Conservation (phyloP, 2,888 invertebrate species). For the Athalia cordata region DNA sequence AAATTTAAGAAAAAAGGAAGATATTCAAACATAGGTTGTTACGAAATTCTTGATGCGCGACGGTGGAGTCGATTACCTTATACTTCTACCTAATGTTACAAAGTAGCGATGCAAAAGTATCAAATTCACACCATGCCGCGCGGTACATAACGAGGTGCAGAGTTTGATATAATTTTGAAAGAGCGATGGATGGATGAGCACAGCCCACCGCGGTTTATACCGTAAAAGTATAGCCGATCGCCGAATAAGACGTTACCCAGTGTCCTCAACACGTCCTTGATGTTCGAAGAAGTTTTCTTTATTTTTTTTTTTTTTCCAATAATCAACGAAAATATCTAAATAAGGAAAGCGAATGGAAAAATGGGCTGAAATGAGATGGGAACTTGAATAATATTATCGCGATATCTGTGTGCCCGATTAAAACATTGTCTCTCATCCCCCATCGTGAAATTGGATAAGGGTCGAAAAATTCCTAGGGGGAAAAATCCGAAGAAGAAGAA, state of each 20-base stretch:
- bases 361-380: too few species aligned
- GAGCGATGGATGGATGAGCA: not conserved
- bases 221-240: too few species aligned
- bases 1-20: not conserved
- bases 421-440: constrained; percentile 54
- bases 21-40: not conserved
- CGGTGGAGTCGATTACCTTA: constrained; percentile 24
- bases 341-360: too few species aligned
- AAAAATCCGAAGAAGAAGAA: not conserved
- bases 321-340: too few species aligned
- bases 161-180: constrained; percentile 4
- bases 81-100: constrained; percentile 15
- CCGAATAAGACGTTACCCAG: too few species aligned
- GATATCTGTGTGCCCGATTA: constrained; percentile 49
- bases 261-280: too few species aligned
- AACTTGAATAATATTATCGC: too few species aligned
- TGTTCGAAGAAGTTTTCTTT: too few species aligned
- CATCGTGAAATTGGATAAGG: constrained; percentile 58
- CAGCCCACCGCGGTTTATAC: not conserved
- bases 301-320: too few species aligned
- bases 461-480: constrained; percentile 47
- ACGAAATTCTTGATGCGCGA: not conserved
- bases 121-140: constrained; percentile 3
- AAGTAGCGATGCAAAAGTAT: constrained; percentile 29
- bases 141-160: not conserved